phyloP scores from a whole-genome alignment of 2,113 vertebrate species.

The Brachirus orientalis region DNA sequence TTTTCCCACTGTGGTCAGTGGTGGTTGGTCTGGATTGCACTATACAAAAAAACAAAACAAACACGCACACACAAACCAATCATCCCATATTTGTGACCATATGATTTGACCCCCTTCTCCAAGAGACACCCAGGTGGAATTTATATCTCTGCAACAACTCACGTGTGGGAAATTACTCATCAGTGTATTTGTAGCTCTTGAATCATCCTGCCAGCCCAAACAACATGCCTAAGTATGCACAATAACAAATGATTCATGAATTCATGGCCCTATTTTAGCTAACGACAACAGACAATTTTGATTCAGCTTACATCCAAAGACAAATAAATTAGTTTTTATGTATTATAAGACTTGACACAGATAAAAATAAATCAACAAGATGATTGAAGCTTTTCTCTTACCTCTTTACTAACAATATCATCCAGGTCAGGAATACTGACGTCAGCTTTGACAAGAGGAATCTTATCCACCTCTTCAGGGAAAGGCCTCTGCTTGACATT shows the following conservation, averaged over 20 bases:
- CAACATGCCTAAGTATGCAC: conserved; percentile 66
- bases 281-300: conserved; percentile 1
- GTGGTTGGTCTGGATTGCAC: too few species aligned
- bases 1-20: too few species aligned
- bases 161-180: conserved; percentile 57
- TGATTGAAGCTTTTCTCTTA: conserved; percentile 65
- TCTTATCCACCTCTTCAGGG: conserved; percentile 97
- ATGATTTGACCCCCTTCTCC: conserved; percentile 18
- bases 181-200: conserved; percentile 43
- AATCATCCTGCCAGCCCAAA: conserved; percentile 71
- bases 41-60: not conserved
- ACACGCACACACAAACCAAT: not conserved
- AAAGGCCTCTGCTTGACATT: conserved; percentile 94
- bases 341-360: not conserved
- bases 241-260: conserved; percentile 30
- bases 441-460: conserved; percentile 96
- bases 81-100: not conserved
- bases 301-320: not conserved
- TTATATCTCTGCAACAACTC: conserved; percentile 49
- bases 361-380: not conserved
- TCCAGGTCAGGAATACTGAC: conserved; percentile 96
- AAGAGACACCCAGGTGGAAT: conserved; percentile 42
- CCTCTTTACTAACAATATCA: conserved; percentile 94
- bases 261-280: not conserved
- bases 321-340: not conserved